A percentile compares a stretch with the other conserved stretches of the same genome.
phyloP scores from a whole-genome alignment of 1,140 invertebrate genomes.

The Paralvinella palmiformis region DNA sequence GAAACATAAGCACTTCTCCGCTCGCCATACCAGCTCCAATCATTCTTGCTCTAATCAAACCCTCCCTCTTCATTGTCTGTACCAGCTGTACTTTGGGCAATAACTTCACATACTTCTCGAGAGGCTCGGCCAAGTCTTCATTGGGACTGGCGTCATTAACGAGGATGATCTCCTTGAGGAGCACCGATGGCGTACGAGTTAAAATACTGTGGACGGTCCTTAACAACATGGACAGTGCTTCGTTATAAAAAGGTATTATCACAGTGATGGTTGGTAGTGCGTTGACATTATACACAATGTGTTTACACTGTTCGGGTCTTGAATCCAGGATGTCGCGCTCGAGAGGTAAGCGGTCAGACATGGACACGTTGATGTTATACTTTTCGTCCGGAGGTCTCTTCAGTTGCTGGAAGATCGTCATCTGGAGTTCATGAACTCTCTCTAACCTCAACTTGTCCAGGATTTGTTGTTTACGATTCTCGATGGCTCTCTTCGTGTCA shows the following conservation, averaged over 20 bases:
- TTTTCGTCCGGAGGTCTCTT: constrained; percentile 15
- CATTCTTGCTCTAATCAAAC: constrained; percentile 82
- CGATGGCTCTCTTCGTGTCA: too few species aligned
- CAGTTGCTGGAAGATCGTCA: constrained; percentile 13
- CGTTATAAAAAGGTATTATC: constrained; percentile 95
- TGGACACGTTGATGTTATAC: constrained; percentile 21
- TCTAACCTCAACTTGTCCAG: constrained; percentile 8
- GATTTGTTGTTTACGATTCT: too few species aligned
- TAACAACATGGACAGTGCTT: constrained; percentile 82
- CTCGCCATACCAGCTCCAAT: constrained; percentile 75
- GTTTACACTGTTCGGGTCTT: constrained; percentile 9
- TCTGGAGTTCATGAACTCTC: constrained; percentile 13
- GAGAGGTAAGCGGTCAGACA: constrained; percentile 16
- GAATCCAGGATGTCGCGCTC: constrained; percentile 18
- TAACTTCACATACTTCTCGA: constrained; percentile 14
- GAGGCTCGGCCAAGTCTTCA: constrained; percentile 51
- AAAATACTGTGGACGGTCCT: constrained; percentile 84
- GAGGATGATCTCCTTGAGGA: constrained; percentile 86
- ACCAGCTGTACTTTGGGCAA: constrained; percentile 14
- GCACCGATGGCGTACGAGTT: constrained; percentile 66
- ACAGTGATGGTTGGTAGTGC: constrained; percentile 68
- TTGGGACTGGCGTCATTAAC: constrained; percentile 98
- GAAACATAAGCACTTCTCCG: constrained; percentile 82
- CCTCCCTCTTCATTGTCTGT: constrained; percentile 73
- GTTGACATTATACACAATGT: constrained; percentile 25